These are phyloP conservation scores for Distichodus sexfasciatus DNA, from an alignment of 2,797 vertebrate genomes.

Conservation along the genomic window DNA sequence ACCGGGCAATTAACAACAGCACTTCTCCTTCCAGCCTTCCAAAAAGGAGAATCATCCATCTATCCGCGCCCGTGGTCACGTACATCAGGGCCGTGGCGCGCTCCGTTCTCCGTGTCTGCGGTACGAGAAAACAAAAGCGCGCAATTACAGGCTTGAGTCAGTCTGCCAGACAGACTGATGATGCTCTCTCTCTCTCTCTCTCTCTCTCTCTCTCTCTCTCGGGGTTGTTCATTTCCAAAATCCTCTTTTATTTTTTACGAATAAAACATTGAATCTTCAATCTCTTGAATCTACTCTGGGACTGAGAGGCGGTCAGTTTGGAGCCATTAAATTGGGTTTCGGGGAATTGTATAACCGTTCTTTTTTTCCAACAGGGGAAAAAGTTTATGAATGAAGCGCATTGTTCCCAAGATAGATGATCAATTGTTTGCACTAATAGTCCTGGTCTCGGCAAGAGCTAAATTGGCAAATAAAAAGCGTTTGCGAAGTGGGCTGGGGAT, in stretches of 20 bases:
- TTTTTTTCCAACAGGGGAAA: conserved; percentile 17
- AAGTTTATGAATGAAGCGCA: conserved; percentile 21
- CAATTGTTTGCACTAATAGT: conserved; percentile 1
- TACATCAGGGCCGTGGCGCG: no score
- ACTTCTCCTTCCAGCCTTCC: no score
- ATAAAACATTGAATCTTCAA: no score
- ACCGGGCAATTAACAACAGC: conserved; percentile 1
- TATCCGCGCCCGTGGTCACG: no score
- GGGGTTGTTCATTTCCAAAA: conserved; percentile 6
- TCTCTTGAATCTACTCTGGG: no score
- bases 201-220: not conserved
- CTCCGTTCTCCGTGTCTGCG: no score
- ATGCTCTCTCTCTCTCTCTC: not conserved
- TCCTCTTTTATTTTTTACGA: no score
- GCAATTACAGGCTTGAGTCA: no score
- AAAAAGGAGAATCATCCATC: not conserved
- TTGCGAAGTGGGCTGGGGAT: no score
- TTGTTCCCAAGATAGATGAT: conserved; percentile 28
- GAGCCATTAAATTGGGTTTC: conserved; percentile 18
- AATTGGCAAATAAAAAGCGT: not conserved
- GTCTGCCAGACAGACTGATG: no score
- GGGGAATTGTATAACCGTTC: conserved; percentile 5
- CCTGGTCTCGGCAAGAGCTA: not conserved
- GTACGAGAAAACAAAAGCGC: no score
- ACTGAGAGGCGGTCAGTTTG: conserved; percentile 7